These are phyloP conservation scores for Pontoporia blainvillei DNA, from an alignment of 2,113 vertebrate species.

Conservation along the genomic window DNA sequence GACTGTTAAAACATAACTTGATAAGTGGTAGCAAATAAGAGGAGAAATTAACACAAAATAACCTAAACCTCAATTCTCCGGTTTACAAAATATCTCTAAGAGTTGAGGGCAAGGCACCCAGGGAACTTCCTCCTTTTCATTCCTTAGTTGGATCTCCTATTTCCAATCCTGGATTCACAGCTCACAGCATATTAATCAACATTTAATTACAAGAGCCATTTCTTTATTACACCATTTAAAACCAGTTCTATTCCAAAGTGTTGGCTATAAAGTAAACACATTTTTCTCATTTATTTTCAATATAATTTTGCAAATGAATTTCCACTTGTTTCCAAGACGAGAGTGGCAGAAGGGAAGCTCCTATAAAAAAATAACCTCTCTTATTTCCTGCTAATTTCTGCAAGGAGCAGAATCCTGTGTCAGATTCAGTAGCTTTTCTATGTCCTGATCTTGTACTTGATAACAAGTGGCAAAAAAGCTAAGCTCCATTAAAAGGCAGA, in stretches of 20 bases:
- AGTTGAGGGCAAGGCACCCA: constrained; percentile 8
- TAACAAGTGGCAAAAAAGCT: not conserved
- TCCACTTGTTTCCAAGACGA: not conserved
- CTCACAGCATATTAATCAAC: not conserved
- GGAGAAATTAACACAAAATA: not conserved
- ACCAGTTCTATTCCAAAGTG: constrained; percentile 12
- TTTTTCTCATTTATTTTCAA: constrained; percentile 23
- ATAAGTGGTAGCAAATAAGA: not conserved
- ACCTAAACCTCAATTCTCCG: not conserved
- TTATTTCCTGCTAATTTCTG: not conserved
- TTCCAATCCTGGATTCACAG: constrained; percentile 20
- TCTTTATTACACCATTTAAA: constrained; percentile 20
- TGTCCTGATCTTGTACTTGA: not conserved
- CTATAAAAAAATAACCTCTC: not conserved
- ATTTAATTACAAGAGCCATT: constrained; percentile 32
- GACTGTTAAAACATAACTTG: not conserved
- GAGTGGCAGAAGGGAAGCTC: not conserved
- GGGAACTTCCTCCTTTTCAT: not conserved
- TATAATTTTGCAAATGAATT: constrained; percentile 3
- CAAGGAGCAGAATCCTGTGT: not conserved
- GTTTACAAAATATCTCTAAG: constrained; percentile 41
- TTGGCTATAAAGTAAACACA: not conserved
- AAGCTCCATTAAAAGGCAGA: not conserved
- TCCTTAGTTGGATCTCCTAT: constrained; percentile 25
- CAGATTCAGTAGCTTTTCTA: not conserved